Evolutionary conservation across 2,113 vertebrate species (phyloP).

Genomic region (Cyrtonyx montezumae): DNA sequence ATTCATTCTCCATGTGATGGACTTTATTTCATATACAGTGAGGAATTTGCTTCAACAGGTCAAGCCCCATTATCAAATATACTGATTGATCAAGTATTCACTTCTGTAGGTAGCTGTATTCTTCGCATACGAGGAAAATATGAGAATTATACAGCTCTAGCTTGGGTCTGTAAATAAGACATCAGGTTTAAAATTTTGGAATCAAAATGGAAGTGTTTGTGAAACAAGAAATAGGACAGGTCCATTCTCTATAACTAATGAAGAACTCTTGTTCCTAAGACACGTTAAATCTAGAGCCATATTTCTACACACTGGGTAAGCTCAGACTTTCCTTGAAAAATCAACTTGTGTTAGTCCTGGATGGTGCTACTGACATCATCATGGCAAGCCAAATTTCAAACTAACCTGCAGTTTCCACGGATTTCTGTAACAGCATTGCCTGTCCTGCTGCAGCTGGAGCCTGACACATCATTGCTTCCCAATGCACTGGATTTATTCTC

Average conservation of each 20-base stretch:
- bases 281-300: not conserved
- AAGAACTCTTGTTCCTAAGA: not conserved
- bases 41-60: not conserved
- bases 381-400: not conserved
- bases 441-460: not conserved
- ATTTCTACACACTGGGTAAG: not conserved
- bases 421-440: not conserved
- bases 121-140: not conserved
- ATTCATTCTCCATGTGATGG: not conserved
- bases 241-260: not conserved
- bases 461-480: not conserved
- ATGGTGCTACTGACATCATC: not conserved
- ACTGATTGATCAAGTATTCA: not conserved
- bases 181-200: not conserved
- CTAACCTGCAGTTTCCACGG: not conserved
- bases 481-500: rapidly evolving
- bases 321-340: not conserved
- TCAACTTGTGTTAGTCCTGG: not conserved
- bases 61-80: not conserved
- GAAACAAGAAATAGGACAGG: not conserved
- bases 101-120: not conserved
- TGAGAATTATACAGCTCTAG: not conserved
- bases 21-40: not conserved
- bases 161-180: not conserved
- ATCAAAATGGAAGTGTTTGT: not conserved